Evolutionary conservation across 1,140 invertebrate species (phyloP).

Genomic region (Copidosoma floridanum): DNA sequence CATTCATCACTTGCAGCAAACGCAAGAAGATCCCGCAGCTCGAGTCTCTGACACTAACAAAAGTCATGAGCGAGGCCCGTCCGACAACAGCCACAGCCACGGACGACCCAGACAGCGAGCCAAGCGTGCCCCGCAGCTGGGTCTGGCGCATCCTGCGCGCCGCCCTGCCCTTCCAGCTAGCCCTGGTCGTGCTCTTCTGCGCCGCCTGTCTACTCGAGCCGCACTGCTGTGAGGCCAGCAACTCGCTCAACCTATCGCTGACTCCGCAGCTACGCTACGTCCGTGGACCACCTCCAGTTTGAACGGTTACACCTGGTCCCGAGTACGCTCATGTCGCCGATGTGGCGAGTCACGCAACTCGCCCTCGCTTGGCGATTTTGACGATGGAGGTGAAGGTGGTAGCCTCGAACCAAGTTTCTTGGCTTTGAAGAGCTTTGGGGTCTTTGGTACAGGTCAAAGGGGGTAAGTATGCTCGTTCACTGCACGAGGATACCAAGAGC

Average conservation of each 20-base stretch:
- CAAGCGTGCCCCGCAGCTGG: constrained; percentile 60
- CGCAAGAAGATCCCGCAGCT: constrained; percentile 37
- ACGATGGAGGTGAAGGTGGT: too few species aligned
- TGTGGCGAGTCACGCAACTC: too few species aligned
- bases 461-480: constrained; percentile 3
- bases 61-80: neutral
- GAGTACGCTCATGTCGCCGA: too few species aligned
- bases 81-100: constrained; percentile 39
- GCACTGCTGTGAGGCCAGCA: constrained; percentile 80
- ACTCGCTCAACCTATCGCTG: constrained; percentile 78
- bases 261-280: constrained; percentile 83
- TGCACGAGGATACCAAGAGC: neutral
- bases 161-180: constrained; percentile 78
- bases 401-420: too few species aligned
- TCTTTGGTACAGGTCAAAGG: too few species aligned
- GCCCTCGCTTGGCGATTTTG: too few species aligned
- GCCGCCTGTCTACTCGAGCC: constrained; percentile 80
- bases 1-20: constrained; percentile 42
- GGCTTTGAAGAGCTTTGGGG: too few species aligned
- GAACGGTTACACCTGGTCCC: constrained; percentile 49
- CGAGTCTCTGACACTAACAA: neutral
- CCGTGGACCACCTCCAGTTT: constrained; percentile 80
- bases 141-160: constrained; percentile 74
- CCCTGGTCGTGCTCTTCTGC: constrained; percentile 76
- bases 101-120: constrained; percentile 53